These are phyloP conservation scores for Drosophila jambulina DNA, from an alignment of 1,140 invertebrate species.

Conservation along the genomic window DNA sequence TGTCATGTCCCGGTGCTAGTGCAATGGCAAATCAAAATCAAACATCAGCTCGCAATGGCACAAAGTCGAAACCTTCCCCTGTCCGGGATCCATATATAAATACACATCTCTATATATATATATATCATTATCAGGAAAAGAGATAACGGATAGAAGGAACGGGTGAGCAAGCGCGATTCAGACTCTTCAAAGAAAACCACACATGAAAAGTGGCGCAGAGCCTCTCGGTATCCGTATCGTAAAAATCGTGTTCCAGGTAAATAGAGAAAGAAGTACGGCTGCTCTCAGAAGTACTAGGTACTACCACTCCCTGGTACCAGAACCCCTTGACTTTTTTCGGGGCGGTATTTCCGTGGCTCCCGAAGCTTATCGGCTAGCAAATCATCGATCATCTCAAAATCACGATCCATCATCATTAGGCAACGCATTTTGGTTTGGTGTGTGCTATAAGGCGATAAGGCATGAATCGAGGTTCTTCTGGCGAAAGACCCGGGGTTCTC, in stretches of 20 bases:
- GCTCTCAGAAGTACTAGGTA: constrained; percentile 9
- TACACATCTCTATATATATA: neutral
- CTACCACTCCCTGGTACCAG: neutral
- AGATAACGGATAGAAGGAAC: constrained; percentile 47
- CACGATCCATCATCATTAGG: constrained; percentile 82
- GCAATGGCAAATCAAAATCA: constrained; percentile 56
- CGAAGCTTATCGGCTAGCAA: constrained; percentile 61
- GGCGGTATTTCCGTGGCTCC: constrained; percentile 42
- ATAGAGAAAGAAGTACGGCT: constrained; percentile 46
- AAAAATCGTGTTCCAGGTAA: constrained; percentile 51
- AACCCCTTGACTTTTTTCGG: neutral
- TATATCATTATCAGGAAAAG: constrained; percentile 67
- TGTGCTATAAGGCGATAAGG: constrained; percentile 44
- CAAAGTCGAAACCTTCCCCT: constrained; percentile 59
- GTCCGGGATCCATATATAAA: neutral
- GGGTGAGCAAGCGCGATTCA: constrained; percentile 59
- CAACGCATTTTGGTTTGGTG: constrained; percentile 41
- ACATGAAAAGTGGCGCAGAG: constrained; percentile 39
- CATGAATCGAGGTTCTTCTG: constrained; percentile 25
- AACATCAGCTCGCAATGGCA: constrained; percentile 53
- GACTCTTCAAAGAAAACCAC: constrained; percentile 66
- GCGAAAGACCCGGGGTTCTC: neutral
- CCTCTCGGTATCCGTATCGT: constrained; percentile 17
- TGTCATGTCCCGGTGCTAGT: constrained; percentile 26
- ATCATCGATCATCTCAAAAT: constrained; percentile 83